Evolutionary conservation across 2,888 invertebrate species (phyloP), one percentile per base, ranked within the genome.

Genomic region (Polylopha cassiicola): DNA sequence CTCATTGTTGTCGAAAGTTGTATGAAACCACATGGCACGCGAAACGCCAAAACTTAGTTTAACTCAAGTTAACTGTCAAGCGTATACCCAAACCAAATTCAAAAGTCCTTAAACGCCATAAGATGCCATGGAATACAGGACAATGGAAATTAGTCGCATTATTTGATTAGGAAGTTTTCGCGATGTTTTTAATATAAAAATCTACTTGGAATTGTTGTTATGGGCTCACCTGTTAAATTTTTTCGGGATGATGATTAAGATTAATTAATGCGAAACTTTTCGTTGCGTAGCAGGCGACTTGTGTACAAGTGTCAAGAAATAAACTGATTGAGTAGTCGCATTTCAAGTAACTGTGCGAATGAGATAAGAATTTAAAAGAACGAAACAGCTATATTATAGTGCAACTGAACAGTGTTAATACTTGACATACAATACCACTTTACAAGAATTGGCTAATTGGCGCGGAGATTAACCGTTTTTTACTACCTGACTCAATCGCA

Each of bases 271-370:
- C 36, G 28, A 14, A 22, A 36, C 37, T 34, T 16, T 18, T 21
- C 11, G 24, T 37, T 36, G 39, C 21, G 36, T 37, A 26, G 37
- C 36, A 30, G 31, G 27, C 46, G 45, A 34, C 50, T 42, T 31
- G 39, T 32, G 39, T 31, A 30, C 33, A 39, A 43, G 44, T 43
- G 45, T 43, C 39, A 41, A 44, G 41, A 48, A 48, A 45, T 48
- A 36, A 41, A 41, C 36, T 41, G 46, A 53, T 45, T 49, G 46
- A 51, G 49, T 46, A 46, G 37, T 52, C 53, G 62, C 58, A 61
- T 62, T 69, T 62, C 60, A 69, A 65, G 68, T 71, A 43, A 58
- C 65, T 63, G 65, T 65, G 68, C 57, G 73, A 68, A 57, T 34
- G 59, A 62, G 63, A 63, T 46, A 52, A 41, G 24, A 43, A 24